Conservation (phyloP, 92 coral and sea anemone species). For the Desmophyllum pertusum region DNA sequence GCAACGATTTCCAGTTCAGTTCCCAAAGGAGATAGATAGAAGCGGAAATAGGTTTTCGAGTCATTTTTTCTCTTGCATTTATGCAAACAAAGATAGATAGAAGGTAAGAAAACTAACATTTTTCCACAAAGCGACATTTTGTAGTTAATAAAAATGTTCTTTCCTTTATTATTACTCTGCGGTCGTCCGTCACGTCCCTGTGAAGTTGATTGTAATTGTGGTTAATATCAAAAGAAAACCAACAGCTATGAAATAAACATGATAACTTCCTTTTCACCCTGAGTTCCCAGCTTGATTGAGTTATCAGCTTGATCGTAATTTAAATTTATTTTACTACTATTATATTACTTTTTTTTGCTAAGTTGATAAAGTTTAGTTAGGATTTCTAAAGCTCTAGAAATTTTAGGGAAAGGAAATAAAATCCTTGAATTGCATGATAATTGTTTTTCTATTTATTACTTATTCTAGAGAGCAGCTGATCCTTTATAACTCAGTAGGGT, state of each 20-base stretch:
- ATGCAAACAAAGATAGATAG: background rate
- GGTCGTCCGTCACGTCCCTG: background rate
- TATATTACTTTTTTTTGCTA: background rate
- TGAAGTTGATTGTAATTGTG: conserved; percentile 7
- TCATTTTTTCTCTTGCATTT: background rate
- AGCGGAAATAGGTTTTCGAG: background rate
- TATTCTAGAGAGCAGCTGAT: background rate
- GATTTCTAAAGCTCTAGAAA: background rate
- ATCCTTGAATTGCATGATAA: background rate
- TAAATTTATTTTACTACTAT: background rate
- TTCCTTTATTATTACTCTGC: background rate
- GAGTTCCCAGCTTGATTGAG: background rate
- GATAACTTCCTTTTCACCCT: background rate
- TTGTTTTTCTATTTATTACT: conserved; percentile 11
- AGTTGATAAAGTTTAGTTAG: background rate
- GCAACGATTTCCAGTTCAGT: background rate
- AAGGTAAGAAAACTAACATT: background rate
- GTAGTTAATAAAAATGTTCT: background rate
- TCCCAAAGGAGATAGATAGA: background rate
- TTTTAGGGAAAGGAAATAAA: background rate
- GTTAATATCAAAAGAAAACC: background rate
- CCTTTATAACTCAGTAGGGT: conserved; percentile 1
- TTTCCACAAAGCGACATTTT: background rate
- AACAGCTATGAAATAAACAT: background rate
- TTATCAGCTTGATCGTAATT: background rate